These are phyloP conservation scores for Mustela lutreola DNA, from an alignment of 2,113 vertebrate genomes.

Conservation along the genomic window DNA sequence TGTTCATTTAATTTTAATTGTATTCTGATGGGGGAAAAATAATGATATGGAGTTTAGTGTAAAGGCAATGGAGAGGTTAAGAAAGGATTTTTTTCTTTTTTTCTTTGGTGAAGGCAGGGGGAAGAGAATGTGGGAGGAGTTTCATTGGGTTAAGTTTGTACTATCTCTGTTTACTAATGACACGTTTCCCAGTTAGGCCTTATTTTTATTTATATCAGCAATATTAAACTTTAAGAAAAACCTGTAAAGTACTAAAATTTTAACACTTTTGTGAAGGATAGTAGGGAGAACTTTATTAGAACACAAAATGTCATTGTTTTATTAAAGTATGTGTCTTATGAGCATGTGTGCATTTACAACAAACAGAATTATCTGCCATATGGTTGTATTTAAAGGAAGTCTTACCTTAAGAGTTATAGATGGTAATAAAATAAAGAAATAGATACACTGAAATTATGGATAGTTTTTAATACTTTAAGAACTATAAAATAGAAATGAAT, in stretches of 20 bases:
- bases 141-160: slow-evolving; percentile 60
- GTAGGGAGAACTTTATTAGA: slow-evolving; percentile 37
- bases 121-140: slow-evolving; percentile 47
- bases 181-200: slow-evolving; percentile 6
- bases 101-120: not conserved
- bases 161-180: slow-evolving; percentile 45
- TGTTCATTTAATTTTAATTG: slow-evolving; percentile 59
- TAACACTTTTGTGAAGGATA: not conserved
- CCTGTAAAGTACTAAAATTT: slow-evolving; percentile 38
- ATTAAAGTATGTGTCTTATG: not conserved
- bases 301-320: slow-evolving; percentile 29
- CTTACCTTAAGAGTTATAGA: slow-evolving; percentile 12
- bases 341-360: not conserved
- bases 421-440: not conserved
- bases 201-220: slow-evolving; percentile 53
- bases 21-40: not conserved
- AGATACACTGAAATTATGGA: not conserved
- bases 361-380: slow-evolving; percentile 6
- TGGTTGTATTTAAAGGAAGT: slow-evolving; percentile 55
- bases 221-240: not conserved
- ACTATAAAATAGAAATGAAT: not conserved
- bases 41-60: not conserved
- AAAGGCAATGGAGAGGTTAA: slow-evolving; percentile 36
- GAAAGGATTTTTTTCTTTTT: not conserved
- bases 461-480: slow-evolving; percentile 50